phyloP scores from a whole-genome alignment of 1,140 invertebrate species.

The Phymastichus coffea region DNA sequence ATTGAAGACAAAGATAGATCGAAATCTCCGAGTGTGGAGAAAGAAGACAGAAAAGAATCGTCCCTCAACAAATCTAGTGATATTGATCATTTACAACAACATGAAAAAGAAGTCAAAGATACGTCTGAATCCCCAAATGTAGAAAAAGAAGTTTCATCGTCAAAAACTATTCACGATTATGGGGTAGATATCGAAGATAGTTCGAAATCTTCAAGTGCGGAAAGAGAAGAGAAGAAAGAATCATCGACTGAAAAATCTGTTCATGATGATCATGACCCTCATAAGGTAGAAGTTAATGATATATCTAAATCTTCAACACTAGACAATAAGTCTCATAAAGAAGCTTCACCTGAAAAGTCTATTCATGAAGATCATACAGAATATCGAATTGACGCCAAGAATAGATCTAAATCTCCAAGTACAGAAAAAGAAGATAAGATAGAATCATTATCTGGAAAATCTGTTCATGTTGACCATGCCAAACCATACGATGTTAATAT shows the following conservation, averaged over 20 bases:
- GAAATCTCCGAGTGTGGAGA: constrained; percentile 20
- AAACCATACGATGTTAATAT: background rate
- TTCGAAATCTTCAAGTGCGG: constrained; percentile 7
- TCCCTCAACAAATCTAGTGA: background rate
- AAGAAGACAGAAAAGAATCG: background rate
- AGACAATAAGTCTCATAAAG: background rate
- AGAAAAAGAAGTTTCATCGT: constrained; percentile 16
- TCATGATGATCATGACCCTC: too few relatives aligned
- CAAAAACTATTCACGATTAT: constrained; percentile 12
- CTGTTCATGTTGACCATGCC: background rate
- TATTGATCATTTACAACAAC: background rate
- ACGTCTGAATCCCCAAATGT: constrained; percentile 17
- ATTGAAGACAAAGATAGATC: background rate
- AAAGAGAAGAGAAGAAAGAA: background rate
- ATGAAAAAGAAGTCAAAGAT: background rate
- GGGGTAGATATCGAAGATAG: background rate
- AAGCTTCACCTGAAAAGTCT: constrained; percentile 8
- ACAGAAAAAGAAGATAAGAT: constrained; percentile 13
- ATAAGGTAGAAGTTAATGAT: too few relatives aligned
- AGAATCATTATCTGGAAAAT: background rate
- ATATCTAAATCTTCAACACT: too few relatives aligned
- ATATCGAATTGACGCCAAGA: background rate
- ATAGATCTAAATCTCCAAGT: background rate
- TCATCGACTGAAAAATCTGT: background rate
- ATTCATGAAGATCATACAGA: constrained; percentile 13